Evolutionary conservation across 2,113 vertebrate genomes (phyloP), one percentile per base, ranked within the genome.

Genomic region (Crotophaga sulcirostris): DNA sequence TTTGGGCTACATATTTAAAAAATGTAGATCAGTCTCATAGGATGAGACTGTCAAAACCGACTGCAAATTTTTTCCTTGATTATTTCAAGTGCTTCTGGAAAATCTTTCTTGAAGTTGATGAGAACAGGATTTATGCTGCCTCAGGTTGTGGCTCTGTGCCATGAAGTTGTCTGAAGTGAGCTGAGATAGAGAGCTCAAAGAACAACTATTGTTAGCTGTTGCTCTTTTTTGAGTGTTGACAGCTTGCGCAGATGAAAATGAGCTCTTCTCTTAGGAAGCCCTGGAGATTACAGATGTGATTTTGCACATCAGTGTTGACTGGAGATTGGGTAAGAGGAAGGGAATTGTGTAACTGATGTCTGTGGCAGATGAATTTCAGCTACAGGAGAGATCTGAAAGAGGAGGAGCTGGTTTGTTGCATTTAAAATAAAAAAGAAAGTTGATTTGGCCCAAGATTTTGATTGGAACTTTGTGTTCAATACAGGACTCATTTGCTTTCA

Each of bases 341-440:
- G 67, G 89, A 44, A 55, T 97, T 96, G 95, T 90, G 96, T 67
- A 94, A 97, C 92, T 84, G 95, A 97, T 96, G 95, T 96, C 96
- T 97, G 91, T 93, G 88, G 91, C 93, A 91, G 93, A 95, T 96
- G 95, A 69, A 63, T 84, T 75, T 73, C 67, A 89, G 77, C 89
- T 87, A 38, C 47, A 62, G 81, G 80, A 85, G 55, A 78, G 54
- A 87, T 85, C 74, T 73, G 52, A 52, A 69, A 62, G 72, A 90
- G 87, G 81, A 93, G 66, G 55, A 80, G 36, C 42, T 69, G 38
- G 25, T 38, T 79, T 87, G 60, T 73, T 92, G 62, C 62, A 40
- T 89, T 92, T 76, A 77, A 81, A 90, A 76, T 64, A 45, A 77
- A 62, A 42, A 63, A 80, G 36, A 67, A 42, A 60, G 2, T 69